phyloP scores from a whole-genome alignment of 1,140 invertebrate species.

The Drosophila funebris region DNA sequence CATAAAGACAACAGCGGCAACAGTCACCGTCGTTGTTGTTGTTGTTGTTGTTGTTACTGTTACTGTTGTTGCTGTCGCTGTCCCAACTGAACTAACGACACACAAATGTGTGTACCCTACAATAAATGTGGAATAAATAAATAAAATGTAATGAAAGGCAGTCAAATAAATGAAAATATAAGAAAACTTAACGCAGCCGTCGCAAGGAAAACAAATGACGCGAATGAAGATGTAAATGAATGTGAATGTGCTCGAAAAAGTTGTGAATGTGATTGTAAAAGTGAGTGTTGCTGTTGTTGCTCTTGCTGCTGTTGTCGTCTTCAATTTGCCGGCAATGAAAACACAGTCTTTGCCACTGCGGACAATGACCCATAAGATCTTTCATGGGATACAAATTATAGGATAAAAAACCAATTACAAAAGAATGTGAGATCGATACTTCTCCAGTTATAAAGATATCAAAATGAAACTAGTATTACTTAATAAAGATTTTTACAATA shows the following conservation, averaged over 20 bases:
- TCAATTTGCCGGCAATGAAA: conserved; percentile 51
- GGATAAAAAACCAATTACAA: conserved; percentile 8
- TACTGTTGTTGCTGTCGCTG: not conserved
- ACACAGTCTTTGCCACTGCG: conserved; percentile 15
- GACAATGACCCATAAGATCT: conserved; percentile 44
- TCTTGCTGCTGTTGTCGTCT: conserved; percentile 30
- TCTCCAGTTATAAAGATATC: not conserved
- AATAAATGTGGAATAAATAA: conserved; percentile 80
- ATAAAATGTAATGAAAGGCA: conserved; percentile 79
- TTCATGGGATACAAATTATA: not conserved
- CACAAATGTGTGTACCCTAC: conserved; percentile 64
- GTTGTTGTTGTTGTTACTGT: conserved; percentile 36
- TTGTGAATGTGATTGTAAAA: conserved; percentile 10
- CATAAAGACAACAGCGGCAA: conserved; percentile 48
- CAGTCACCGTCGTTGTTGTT: not conserved
- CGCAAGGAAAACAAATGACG: conserved; percentile 35
- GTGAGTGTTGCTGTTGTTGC: conserved; percentile 1
- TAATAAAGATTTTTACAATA: not conserved
- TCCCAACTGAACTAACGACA: conserved; percentile 75
- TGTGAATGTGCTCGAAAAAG: conserved; percentile 15
- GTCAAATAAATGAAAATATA: conserved; percentile 79
- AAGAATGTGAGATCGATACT: conserved; percentile 4
- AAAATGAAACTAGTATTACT: no score
- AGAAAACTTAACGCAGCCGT: conserved; percentile 69
- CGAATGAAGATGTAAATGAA: conserved; percentile 15